Evolutionary conservation across 2,888 invertebrate genomes (phyloP).

Genomic region (Dryococelus australis): DNA sequence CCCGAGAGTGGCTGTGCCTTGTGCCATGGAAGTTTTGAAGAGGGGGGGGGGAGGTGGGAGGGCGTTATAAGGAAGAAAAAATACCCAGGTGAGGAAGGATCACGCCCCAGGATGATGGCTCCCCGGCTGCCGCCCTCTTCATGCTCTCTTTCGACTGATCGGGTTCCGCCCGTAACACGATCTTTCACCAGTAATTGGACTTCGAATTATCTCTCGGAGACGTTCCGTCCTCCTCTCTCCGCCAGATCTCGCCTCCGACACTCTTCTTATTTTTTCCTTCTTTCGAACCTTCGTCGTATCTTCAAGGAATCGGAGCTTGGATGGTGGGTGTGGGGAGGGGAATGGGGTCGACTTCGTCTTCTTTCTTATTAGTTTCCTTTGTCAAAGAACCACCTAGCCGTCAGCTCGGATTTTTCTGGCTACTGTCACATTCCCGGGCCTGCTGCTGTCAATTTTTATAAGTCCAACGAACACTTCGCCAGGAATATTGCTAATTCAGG

Average conservation of each 20-base stretch:
- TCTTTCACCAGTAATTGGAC: constrained; percentile 6
- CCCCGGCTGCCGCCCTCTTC: neutral
- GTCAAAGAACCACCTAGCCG: neutral
- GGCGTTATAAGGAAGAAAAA: neutral
- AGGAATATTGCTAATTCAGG: too few species aligned
- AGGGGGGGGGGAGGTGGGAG: neutral
- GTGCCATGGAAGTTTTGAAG: neutral
- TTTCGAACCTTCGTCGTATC: neutral
- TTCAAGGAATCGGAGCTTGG: neutral
- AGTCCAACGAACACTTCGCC: too few species aligned
- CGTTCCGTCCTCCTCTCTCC: neutral
- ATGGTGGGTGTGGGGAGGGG: neutral
- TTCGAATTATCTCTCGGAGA: neutral
- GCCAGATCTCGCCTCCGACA: neutral
- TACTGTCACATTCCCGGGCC: neutral
- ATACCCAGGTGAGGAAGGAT: neutral
- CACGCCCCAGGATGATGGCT: constrained; percentile 16
- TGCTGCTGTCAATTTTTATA: neutral
- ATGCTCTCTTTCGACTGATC: neutral
- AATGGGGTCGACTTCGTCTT: neutral
- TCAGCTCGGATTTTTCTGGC: neutral
- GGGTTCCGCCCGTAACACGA: constrained; percentile 1
- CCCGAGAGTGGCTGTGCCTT: neutral
- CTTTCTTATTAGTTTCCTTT: constrained; percentile 16
- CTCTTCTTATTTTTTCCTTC: neutral